phyloP scores from a whole-genome alignment of 2,113 vertebrate species.

The Zapus hudsonius region DNA sequence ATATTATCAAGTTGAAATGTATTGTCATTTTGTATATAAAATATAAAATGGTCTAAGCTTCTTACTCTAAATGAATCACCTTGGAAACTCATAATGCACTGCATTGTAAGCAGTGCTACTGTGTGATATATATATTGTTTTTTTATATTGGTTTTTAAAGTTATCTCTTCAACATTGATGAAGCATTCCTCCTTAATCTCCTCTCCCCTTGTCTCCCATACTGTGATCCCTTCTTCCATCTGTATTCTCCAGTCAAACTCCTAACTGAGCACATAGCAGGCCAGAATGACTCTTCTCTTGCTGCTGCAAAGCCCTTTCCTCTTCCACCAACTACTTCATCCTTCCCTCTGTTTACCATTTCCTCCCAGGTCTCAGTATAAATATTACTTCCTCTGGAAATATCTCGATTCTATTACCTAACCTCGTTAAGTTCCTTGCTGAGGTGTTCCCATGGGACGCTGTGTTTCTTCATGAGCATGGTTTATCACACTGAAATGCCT shows the following conservation, averaged over 20 bases:
- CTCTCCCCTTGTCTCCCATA: neutral
- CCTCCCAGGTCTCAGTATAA: neutral
- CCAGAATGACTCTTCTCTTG: neutral
- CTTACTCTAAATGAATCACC: constrained; percentile 24
- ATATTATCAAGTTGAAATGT: neutral
- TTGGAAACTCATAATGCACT: constrained; percentile 41
- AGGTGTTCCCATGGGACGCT: neutral
- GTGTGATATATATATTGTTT: no score
- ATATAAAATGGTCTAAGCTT: neutral
- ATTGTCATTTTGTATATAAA: constrained; percentile 37
- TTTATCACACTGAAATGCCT: neutral
- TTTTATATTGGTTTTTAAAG: constrained; percentile 52
- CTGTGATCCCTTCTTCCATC: neutral
- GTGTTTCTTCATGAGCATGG: neutral
- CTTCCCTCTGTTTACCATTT: neutral
- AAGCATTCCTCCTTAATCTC: constrained; percentile 4
- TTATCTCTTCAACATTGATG: neutral
- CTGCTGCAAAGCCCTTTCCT: neutral
- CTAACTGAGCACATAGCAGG: neutral
- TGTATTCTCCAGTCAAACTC: neutral
- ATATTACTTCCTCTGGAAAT: constrained; percentile 13
- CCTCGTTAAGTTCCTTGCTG: neutral
- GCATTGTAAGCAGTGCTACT: neutral
- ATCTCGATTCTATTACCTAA: neutral
- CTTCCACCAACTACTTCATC: neutral